A percentile compares a stretch with the other conserved stretches of the same genome.
Evolutionary conservation across 2,113 vertebrate genomes (phyloP).

Genomic region (Dipodomys ordii): DNA sequence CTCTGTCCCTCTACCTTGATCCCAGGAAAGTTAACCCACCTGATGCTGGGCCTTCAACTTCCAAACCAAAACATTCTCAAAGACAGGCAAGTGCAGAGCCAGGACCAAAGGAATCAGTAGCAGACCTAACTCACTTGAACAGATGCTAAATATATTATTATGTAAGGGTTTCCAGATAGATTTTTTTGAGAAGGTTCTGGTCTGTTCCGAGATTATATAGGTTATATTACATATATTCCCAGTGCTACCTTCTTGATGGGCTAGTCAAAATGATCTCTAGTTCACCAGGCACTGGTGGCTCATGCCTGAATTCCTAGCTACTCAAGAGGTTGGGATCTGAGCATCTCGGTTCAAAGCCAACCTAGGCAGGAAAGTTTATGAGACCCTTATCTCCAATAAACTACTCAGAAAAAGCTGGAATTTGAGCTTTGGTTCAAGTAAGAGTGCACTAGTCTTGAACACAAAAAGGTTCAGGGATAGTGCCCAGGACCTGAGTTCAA

Average conservation of each 20-base stretch:
- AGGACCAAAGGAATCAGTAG: not conserved
- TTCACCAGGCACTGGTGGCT: not conserved
- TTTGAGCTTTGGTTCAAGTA: too few relatives aligned
- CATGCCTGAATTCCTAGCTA: too few relatives aligned
- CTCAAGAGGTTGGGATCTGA: too few relatives aligned
- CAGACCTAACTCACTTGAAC: not conserved
- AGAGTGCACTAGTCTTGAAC: too few relatives aligned
- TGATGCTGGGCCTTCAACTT: not conserved
- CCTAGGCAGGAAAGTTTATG: too few relatives aligned
- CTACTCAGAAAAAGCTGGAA: too few relatives aligned
- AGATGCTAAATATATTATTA: constrained; percentile 22
- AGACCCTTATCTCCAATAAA: too few relatives aligned
- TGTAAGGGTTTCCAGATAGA: not conserved
- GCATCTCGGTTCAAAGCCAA: too few relatives aligned
- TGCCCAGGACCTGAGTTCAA: too few relatives aligned
- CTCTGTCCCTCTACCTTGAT: not conserved
- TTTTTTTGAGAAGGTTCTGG: not conserved
- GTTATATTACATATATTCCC: not conserved
- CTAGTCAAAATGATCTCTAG: constrained; percentile 20
- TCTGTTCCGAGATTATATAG: not conserved
- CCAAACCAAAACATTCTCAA: constrained; percentile 14
- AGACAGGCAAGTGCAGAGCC: not conserved
- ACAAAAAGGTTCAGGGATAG: too few relatives aligned
- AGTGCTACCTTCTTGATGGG: not conserved
- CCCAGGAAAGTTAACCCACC: not conserved